These are phyloP conservation scores for Pilophorus perplexus DNA, from an alignment of 2,888 invertebrate species.

Conservation along the genomic window DNA sequence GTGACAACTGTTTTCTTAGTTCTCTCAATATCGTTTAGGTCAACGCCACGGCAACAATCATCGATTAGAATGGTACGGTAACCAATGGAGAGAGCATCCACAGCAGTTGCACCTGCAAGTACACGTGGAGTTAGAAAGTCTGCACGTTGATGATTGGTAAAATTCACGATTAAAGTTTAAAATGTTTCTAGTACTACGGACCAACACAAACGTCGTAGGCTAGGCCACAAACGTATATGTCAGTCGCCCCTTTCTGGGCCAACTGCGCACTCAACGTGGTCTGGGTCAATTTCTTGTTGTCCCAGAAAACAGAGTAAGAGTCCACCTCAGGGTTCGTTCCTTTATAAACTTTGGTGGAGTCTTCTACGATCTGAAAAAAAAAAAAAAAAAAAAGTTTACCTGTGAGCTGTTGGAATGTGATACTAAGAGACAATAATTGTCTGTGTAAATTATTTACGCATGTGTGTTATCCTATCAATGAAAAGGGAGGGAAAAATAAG, in stretches of 20 bases:
- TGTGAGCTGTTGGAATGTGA: no score
- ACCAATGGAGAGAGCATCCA: slow-evolving; percentile 84
- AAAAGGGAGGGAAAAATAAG: no score
- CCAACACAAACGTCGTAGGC: slow-evolving; percentile 95
- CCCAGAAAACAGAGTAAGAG: slow-evolving; percentile 98
- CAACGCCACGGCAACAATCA: slow-evolving; percentile 87
- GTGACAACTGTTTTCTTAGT: slow-evolving; percentile 73
- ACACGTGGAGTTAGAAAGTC: slow-evolving; percentile 3
- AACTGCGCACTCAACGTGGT: slow-evolving; percentile 81
- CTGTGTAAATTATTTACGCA: no score
- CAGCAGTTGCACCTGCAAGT: slow-evolving; percentile 73
- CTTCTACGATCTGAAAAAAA: slow-evolving; percentile 63
- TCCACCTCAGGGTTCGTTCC: slow-evolving; percentile 94
- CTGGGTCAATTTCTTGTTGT: slow-evolving; percentile 87
- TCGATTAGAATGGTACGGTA: slow-evolving; percentile 86
- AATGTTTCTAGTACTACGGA: no score
- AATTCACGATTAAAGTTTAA: no score
- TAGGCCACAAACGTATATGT: slow-evolving; percentile 90
- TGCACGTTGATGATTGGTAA: background rate
- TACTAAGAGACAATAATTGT: no score
- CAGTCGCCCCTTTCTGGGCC: slow-evolving; percentile 75
- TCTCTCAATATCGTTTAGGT: slow-evolving; percentile 76
- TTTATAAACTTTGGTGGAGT: slow-evolving; percentile 79
- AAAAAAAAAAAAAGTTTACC: background rate
- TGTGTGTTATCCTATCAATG: no score